A percentile compares a stretch with the other conserved stretches of the same genome.
Conservation (phyloP, 2,113 vertebrate genomes). For the Bufo gargarizans region DNA sequence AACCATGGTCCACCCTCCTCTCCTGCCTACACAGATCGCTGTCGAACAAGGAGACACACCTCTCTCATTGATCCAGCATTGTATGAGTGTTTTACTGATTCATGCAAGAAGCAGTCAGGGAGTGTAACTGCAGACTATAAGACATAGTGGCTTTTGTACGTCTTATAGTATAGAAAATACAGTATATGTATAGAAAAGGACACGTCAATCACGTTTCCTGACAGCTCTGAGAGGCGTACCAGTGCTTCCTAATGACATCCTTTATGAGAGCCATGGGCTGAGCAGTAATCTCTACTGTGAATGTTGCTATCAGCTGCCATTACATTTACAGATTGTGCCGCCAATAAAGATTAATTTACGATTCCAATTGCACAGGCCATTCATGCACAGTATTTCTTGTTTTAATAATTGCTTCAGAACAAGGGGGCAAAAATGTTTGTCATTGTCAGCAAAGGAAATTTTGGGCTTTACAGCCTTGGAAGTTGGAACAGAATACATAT, state of each 20-base stretch:
- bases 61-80: too few species aligned
- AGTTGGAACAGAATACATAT: constrained; percentile 22
- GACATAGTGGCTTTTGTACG: too few species aligned
- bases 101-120: too few species aligned
- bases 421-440: not conserved
- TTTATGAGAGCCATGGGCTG: not conserved
- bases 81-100: too few species aligned
- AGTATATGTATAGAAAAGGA: not conserved
- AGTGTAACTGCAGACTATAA: too few species aligned
- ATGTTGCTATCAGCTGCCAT: not conserved
- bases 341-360: not conserved
- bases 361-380: not conserved
- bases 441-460: constrained; percentile 16
- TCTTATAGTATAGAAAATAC: too few species aligned
- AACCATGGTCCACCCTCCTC: too few species aligned
- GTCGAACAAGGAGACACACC: too few species aligned
- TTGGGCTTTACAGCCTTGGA: not conserved
- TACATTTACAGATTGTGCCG: not conserved
- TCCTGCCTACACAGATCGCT: too few species aligned
- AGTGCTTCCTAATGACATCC: not conserved
- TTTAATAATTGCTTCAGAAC: not conserved
- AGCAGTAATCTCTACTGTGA: not conserved
- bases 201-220: not conserved
- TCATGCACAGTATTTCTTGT: not conserved
- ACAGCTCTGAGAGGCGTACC: not conserved